phyloP scores from a whole-genome alignment of 1,140 invertebrate species.

The Hetaerina americana region DNA sequence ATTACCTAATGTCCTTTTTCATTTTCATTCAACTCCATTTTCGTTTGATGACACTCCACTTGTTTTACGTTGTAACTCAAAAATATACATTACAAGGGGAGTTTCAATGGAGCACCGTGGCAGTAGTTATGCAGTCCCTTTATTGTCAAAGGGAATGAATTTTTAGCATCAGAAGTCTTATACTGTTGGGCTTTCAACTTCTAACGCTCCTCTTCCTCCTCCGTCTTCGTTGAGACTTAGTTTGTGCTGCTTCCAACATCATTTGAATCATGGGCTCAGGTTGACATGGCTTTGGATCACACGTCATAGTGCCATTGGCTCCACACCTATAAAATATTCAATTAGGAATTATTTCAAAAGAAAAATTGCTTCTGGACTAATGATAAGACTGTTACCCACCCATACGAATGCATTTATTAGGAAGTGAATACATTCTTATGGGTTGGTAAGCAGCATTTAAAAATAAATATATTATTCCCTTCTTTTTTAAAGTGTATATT shows the following conservation, averaged over 20 bases:
- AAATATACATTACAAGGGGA: background rate
- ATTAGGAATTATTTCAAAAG: too few relatives aligned
- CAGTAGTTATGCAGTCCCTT: background rate
- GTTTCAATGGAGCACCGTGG: background rate
- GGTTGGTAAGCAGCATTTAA: too few relatives aligned
- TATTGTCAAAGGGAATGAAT: background rate
- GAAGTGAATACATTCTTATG: too few relatives aligned
- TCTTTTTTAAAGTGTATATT: too few relatives aligned
- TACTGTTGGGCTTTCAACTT: background rate
- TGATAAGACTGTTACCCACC: too few relatives aligned
- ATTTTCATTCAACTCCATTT: background rate
- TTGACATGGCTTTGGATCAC: constrained; percentile 74
- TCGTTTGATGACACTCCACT: background rate
- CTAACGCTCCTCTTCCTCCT: background rate
- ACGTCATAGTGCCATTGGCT: constrained; percentile 81
- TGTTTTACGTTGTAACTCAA: background rate
- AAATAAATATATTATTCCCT: too few relatives aligned
- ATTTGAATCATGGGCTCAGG: constrained; percentile 77
- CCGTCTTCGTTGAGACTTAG: background rate
- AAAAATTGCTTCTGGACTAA: too few relatives aligned
- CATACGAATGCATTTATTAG: too few relatives aligned
- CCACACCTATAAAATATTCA: constrained; percentile 67
- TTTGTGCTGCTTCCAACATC: constrained; percentile 56
- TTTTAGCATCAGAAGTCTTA: background rate
- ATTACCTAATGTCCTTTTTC: background rate